Evolutionary conservation across 2,113 vertebrate genomes (phyloP), one percentile per base, ranked within the genome.

Genomic region (Hyla sarda): DNA sequence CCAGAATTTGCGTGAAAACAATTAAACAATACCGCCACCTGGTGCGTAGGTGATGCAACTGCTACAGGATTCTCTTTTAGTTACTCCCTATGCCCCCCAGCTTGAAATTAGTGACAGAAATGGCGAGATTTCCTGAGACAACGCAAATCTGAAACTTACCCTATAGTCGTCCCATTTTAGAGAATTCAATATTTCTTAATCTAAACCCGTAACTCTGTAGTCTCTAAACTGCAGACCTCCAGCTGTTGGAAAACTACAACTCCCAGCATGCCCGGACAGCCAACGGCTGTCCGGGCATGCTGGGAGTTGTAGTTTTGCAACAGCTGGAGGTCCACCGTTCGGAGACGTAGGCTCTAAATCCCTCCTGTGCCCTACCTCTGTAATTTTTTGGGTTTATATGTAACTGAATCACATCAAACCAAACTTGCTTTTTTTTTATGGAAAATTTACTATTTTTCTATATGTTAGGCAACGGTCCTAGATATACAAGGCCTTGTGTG

Each of bases 391-490:
- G 47, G 2, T 12, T 23, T 12, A 54, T 47, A 32, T 28, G n/a
- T 14, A 50, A 74, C 23, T 30, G 45, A 47, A 25, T 32, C 25
- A 25, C 5, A 16, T 28, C 7, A 19, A 48, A 74, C 14, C n/a
- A 50, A 6, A 8, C 1, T 48, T 74, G 13, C 19, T 48, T 77
- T 32, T 72, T 34, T 76, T 77, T 32, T 54, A 77, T 54, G 25
- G 28, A 54, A 54, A 32, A 52, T 76, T 30, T 52, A 50, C n/a
- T 50, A 76, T 76, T 76, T 76, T 76, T 76, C 45, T 76, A 76
- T 76, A 76, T 76, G 16, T 21, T 54, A 52, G 48, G 28, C 6
- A 6, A 32, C 7, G 1, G 17, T 69, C 34, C 13, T 41, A 71
- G 19, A 71, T 3, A 37, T 41, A 71, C 19, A 41, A 4, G 19